phyloP scores from a whole-genome alignment of 2,797 vertebrate genomes.

The Semotilus atromaculatus region DNA sequence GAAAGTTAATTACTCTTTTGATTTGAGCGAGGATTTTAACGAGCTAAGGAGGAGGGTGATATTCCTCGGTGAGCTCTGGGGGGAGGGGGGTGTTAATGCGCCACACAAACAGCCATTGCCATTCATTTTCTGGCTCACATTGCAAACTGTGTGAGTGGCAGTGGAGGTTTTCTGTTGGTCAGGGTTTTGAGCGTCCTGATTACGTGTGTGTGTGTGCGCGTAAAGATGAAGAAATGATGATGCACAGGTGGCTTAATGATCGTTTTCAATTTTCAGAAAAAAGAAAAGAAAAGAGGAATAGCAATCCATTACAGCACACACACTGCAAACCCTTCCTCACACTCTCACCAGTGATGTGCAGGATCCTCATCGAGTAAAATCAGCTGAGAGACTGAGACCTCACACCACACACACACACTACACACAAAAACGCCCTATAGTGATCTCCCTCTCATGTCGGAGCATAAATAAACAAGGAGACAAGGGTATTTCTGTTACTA shows the following conservation, averaged over 20 bases:
- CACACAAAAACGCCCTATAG: slow-evolving; percentile 1
- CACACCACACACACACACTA: slow-evolving; percentile 22
- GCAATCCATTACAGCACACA: slow-evolving; percentile 34
- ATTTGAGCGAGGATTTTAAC: slow-evolving; percentile 51
- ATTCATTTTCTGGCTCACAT: slow-evolving; percentile 47
- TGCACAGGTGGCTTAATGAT: slow-evolving; percentile 13
- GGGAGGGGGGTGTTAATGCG: background rate
- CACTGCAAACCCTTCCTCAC: slow-evolving; percentile 45
- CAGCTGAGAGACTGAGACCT: background rate
- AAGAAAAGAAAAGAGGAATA: slow-evolving; percentile 10
- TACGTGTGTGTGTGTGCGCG: background rate
- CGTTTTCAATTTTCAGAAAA: slow-evolving; percentile 19
- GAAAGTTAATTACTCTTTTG: slow-evolving; percentile 58
- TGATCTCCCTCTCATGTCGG: slow-evolving; percentile 5
- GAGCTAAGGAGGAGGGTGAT: slow-evolving; percentile 41
- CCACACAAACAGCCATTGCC: slow-evolving; percentile 35
- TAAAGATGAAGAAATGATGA: background rate
- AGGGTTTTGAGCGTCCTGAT: background rate
- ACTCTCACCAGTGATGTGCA: slow-evolving; percentile 50
- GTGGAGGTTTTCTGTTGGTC: slow-evolving; percentile 12
- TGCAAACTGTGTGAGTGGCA: slow-evolving; percentile 7
- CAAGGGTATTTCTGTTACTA: slow-evolving; percentile 13
- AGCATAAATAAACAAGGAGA: slow-evolving; percentile 14
- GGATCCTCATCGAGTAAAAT: slow-evolving; percentile 36
- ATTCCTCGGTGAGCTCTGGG: slow-evolving; percentile 25